Evolutionary conservation across 2,888 invertebrate genomes (phyloP), one percentile per base, ranked within the genome.

Genomic region (Nezara viridula): DNA sequence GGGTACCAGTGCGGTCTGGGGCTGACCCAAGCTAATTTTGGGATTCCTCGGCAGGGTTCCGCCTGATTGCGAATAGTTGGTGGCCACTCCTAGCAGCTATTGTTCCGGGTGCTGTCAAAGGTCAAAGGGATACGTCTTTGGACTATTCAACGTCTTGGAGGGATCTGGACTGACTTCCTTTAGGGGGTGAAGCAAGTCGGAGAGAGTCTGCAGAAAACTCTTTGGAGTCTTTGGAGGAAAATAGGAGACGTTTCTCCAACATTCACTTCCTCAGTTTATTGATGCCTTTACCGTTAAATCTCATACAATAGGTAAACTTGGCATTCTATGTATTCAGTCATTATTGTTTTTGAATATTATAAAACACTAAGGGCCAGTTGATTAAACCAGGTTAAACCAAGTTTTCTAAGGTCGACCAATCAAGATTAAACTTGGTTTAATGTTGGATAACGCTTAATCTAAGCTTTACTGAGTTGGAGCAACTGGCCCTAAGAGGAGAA

Each of bases 11-110:
- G 81, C 21, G 81, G 81, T 81, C n/a, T 81, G 81, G 81, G 81
- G 81, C 81, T 81, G 81, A 81, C 81, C 81, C 24, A 44, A 47
- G 81, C 81, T 81, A 81, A 81, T 81, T 47, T 81, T 40, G n/a
- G 81, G 81, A 81, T 81, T 81, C 81, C 81, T 81, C 44, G 0
- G 81, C 0, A 3, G 81, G 44, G 44, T 47, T 44, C 81, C 44
- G 81, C 40, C 81, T 81, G 81, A 81, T 81, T 81, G 81, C 81
- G 44, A 81, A 81, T 81, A 81, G 81, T 81, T 81, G 81, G 5
- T 47, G 12, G 44, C 44, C 81, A 81, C 81, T 81, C 81, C 81
- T 81, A 81, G 81, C 10, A 24, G 44, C 40, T 81, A 40, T 44
- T 81, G 81, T 81, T 81, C 81, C 81, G 3, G 81, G 16, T 24